Evolutionary conservation across 2,888 invertebrate species (phyloP).

Genomic region (Asteroscopus sphinx): DNA sequence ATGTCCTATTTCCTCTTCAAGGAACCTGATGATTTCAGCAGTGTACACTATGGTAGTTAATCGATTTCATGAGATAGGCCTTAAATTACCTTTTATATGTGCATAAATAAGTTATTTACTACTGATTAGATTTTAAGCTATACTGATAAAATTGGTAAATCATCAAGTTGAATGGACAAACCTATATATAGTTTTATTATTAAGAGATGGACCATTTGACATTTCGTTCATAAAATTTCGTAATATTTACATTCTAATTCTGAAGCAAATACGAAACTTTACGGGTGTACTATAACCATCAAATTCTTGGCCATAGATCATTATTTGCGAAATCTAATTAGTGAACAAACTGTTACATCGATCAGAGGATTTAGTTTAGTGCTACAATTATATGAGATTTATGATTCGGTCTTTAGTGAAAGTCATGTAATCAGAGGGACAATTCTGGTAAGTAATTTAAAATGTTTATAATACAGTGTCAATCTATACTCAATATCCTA

Average conservation of each 20-base stretch:
- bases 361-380: background rate
- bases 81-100: background rate
- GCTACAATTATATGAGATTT: too few species aligned
- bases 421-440: too few species aligned
- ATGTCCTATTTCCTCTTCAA: background rate
- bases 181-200: slow-evolving; percentile 7
- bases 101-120: slow-evolving; percentile 2
- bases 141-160: background rate
- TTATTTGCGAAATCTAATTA: slow-evolving; percentile 34
- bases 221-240: slow-evolving; percentile 38
- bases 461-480: too few species aligned
- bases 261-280: slow-evolving; percentile 26
- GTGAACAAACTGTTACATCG: slow-evolving; percentile 13
- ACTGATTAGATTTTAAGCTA: background rate
- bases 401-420: too few species aligned
- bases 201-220: slow-evolving; percentile 22
- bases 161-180: background rate
- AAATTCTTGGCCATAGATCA: slow-evolving; percentile 27
- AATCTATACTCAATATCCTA: too few species aligned
- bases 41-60: background rate
- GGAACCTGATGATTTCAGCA: background rate
- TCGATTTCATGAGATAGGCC: background rate
- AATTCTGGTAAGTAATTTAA: too few species aligned
- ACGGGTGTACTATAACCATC: slow-evolving; percentile 33
- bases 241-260: slow-evolving; percentile 29